These are phyloP conservation scores for Branchinecta sandiegonensis DNA, from an alignment of 2,888 invertebrate species.

Conservation along the genomic window DNA sequence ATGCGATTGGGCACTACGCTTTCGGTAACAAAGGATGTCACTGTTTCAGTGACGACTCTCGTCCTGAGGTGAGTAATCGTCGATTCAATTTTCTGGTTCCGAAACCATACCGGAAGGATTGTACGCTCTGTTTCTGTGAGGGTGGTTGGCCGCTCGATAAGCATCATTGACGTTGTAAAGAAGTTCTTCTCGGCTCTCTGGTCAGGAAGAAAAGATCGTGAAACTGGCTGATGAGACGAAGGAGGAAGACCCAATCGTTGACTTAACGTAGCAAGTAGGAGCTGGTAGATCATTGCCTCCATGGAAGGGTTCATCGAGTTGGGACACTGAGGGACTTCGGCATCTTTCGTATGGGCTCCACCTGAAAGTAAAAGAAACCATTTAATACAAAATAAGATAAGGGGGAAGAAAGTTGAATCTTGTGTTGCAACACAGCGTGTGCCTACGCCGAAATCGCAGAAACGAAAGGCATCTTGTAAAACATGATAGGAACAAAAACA, in stretches of 20 bases:
- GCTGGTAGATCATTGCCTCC: not conserved
- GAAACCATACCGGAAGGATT: not conserved
- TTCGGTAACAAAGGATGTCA: not conserved
- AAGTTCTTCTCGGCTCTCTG: not conserved
- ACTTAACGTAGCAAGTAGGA: not conserved
- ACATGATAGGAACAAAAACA: too few relatives aligned
- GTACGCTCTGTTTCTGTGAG: not conserved
- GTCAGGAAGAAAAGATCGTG: not conserved
- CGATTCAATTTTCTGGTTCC: not conserved
- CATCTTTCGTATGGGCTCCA: not conserved
- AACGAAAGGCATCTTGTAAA: too few relatives aligned
- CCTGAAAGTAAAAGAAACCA: not conserved
- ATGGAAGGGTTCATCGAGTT: not conserved
- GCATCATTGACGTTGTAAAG: not conserved
- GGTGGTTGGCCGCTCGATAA: conserved; percentile 6
- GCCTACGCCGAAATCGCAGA: too few relatives aligned
- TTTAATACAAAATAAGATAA: too few relatives aligned
- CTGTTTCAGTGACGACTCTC: not conserved
- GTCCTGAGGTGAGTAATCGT: not conserved
- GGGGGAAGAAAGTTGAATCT: too few relatives aligned
- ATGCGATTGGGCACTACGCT: not conserved
- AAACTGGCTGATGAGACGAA: not conserved
- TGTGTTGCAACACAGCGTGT: too few relatives aligned
- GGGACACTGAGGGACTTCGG: not conserved
- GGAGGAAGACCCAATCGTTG: not conserved